Evolutionary conservation across 1,140 invertebrate genomes (phyloP).

Genomic region (Alviniconcha marisindica): DNA sequence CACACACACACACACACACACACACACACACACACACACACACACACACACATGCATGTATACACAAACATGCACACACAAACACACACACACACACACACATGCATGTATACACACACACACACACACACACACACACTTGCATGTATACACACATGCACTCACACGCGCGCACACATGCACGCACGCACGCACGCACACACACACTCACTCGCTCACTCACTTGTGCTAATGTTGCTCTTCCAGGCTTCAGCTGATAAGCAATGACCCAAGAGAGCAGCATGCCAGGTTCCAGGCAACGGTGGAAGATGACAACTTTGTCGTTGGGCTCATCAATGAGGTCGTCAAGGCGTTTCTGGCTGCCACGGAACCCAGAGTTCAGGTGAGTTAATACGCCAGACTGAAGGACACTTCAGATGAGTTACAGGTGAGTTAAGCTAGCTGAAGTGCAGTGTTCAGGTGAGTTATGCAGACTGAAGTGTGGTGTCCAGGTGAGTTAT

Average conservation of each 20-base stretch:
- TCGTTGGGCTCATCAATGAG: slow-evolving; percentile 74
- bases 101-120: too few relatives aligned
- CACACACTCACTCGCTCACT: neutral
- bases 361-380: slow-evolving; percentile 71
- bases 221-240: neutral
- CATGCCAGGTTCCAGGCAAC: slow-evolving; percentile 67
- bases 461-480: too few relatives aligned
- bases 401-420: too few relatives aligned
- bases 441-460: too few relatives aligned
- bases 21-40: too few relatives aligned
- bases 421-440: too few relatives aligned
- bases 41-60: neutral
- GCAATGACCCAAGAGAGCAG: slow-evolving; percentile 67
- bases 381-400: slow-evolving; percentile 54
- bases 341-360: slow-evolving; percentile 76
- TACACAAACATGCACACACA: neutral
- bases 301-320: slow-evolving; percentile 76
- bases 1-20: too few relatives aligned
- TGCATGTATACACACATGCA: neutral
- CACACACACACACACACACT: neutral
- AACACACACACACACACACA: too few relatives aligned
- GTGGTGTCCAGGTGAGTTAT: too few relatives aligned
- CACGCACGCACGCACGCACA: neutral
- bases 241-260: slow-evolving; percentile 71
- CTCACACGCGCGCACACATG: too few relatives aligned